Conservation (phyloP, 2,888 invertebrate species). For the Tetanocera ferruginea region DNA sequence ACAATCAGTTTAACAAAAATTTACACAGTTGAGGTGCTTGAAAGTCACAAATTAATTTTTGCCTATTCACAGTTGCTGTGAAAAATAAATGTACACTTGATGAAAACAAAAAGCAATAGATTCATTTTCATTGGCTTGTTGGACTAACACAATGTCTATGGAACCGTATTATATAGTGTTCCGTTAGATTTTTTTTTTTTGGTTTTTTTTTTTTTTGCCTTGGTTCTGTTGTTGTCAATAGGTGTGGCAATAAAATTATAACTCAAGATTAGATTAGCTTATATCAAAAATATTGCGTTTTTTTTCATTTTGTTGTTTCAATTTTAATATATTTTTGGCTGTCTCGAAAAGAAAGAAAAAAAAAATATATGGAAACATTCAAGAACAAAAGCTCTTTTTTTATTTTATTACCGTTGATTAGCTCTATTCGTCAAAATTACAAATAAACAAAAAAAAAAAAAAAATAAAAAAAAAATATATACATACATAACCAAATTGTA, state of each 20-base stretch:
- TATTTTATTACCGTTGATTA: conserved; percentile 45
- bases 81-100: too few relatives aligned
- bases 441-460: too few relatives aligned
- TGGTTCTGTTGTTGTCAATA: conserved; percentile 43
- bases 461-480: conserved; percentile 49
- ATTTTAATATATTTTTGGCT: background rate
- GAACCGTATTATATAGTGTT: too few relatives aligned
- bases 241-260: conserved; percentile 62
- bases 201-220: background rate
- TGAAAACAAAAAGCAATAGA: background rate
- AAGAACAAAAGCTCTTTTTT: background rate
- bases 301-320: conserved; percentile 12
- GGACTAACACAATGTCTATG: too few relatives aligned
- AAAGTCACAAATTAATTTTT: background rate
- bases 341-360: background rate
- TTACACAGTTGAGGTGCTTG: too few relatives aligned
- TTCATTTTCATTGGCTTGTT: background rate
- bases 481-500: conserved; percentile 39
- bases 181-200: background rate
- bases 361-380: background rate
- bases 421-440: conserved; percentile 58
- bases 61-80: background rate
- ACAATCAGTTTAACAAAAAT: background rate
- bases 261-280: conserved; percentile 50
- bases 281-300: conserved; percentile 28